phyloP scores from a whole-genome alignment of 2,888 invertebrate species.

The Ophion ventricosus region DNA sequence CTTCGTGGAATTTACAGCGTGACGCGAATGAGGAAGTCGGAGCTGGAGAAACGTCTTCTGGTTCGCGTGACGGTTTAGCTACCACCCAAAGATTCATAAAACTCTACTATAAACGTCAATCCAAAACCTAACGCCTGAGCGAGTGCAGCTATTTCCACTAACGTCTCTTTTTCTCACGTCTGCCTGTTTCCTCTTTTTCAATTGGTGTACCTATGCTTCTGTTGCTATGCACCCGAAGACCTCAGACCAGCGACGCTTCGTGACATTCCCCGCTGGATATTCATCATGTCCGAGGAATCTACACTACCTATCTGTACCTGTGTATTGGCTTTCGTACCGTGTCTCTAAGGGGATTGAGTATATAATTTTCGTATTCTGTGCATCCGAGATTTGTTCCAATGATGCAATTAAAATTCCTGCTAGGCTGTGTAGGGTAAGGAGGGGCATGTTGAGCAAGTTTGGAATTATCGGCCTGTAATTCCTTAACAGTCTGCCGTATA shows the following conservation, averaged over 20 bases:
- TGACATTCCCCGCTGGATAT: not conserved
- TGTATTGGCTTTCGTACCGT: not conserved
- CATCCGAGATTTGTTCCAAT: too few relatives aligned
- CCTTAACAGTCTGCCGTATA: too few relatives aligned
- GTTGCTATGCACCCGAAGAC: conserved; percentile 6
- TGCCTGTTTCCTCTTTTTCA: not conserved
- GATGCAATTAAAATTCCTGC: too few relatives aligned
- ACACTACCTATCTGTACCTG: not conserved
- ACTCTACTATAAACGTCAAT: conserved; percentile 15
- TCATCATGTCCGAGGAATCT: not conserved
- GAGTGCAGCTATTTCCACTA: conserved; percentile 12
- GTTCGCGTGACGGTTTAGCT: conserved; percentile 11
- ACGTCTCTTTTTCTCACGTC: not conserved
- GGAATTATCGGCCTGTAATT: too few relatives aligned
- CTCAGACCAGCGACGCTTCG: not conserved
- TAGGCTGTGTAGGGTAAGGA: too few relatives aligned
- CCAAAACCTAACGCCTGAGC: conserved; percentile 1
- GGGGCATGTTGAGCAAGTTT: too few relatives aligned
- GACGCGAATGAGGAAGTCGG: conserved; percentile 6
- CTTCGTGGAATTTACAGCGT: conserved; percentile 54
- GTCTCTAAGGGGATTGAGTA: not conserved
- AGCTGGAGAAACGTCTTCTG: conserved; percentile 9
- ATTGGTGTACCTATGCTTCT: not conserved
- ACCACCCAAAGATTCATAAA: not conserved
- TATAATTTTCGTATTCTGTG: not conserved